These are phyloP conservation scores for Ameiurus melas DNA, from an alignment of 2,113 vertebrate species.

Conservation along the genomic window DNA sequence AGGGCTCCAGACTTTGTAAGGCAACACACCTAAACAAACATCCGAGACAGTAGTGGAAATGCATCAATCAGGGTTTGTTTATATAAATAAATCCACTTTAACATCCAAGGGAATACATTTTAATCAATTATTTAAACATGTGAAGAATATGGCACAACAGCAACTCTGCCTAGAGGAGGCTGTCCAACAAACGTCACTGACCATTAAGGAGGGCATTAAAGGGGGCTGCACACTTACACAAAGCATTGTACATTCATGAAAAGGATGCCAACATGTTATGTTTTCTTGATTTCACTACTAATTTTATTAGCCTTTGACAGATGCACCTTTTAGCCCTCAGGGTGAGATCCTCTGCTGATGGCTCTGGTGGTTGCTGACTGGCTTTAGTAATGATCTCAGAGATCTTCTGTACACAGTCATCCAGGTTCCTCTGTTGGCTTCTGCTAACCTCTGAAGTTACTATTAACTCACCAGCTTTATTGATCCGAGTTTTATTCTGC, in stretches of 20 bases:
- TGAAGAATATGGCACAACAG: not conserved
- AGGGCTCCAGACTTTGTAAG: not conserved
- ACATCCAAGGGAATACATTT: not conserved
- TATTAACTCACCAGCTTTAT: slow-evolving; percentile 84
- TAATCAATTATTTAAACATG: not conserved
- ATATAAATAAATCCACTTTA: not conserved
- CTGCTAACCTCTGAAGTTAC: slow-evolving; percentile 86
- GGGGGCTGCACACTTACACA: not conserved
- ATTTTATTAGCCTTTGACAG: not conserved
- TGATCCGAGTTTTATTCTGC: slow-evolving; percentile 87
- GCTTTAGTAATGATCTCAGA: slow-evolving; percentile 79
- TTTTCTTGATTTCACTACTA: not conserved
- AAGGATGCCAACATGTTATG: not conserved
- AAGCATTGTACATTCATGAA: not conserved
- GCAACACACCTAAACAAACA: not conserved
- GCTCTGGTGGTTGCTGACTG: slow-evolving; percentile 68
- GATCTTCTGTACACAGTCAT: slow-evolving; percentile 87
- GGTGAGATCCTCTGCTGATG: slow-evolving; percentile 72
- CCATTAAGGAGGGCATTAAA: not conserved
- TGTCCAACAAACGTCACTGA: not conserved
- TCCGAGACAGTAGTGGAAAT: not conserved
- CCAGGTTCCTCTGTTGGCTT: slow-evolving; percentile 88
- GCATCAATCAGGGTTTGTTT: not conserved
- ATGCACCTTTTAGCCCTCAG: slow-evolving; percentile 77
- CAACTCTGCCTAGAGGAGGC: not conserved